These are phyloP conservation scores for Serinus canaria DNA, from an alignment of 2,113 vertebrate species.

Conservation along the genomic window DNA sequence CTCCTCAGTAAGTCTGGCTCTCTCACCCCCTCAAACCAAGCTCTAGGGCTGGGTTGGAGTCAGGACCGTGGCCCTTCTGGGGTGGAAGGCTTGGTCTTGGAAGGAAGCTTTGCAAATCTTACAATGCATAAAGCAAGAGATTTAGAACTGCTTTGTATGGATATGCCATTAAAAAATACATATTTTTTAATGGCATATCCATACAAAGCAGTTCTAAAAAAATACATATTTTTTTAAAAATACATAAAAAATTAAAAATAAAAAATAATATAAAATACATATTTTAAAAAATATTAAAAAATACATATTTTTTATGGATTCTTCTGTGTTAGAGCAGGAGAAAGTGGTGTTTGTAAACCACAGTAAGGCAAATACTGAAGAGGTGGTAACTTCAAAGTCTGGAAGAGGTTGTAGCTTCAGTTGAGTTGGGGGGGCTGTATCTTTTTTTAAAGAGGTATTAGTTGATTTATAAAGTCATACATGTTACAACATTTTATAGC, in stretches of 20 bases:
- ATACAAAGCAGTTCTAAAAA: no score
- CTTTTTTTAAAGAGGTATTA: neutral
- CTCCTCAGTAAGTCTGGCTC: neutral
- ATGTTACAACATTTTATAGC: neutral
- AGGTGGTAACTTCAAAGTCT: neutral
- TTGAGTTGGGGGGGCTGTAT: neutral
- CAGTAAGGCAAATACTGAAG: neutral
- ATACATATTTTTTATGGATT: accelerated
- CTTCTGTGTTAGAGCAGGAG: neutral
- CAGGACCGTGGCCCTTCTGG: accelerated
- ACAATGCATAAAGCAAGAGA: neutral
- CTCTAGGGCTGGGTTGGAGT: accelerated
- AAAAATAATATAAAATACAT: no score
- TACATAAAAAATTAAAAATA: no score
- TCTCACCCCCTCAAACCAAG: accelerated
- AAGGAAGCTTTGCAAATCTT: neutral
- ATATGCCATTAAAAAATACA: neutral
- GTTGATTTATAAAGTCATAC: neutral
- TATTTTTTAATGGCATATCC: no score
- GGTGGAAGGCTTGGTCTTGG: neutral
- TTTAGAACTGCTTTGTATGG: neutral
- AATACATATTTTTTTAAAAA: no score
- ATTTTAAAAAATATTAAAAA: neutral
- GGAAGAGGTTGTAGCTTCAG: neutral
- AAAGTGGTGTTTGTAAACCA: neutral